phyloP scores from a whole-genome alignment of 2,888 invertebrate genomes.

The Acanthosoma haemorrhoidale region DNA sequence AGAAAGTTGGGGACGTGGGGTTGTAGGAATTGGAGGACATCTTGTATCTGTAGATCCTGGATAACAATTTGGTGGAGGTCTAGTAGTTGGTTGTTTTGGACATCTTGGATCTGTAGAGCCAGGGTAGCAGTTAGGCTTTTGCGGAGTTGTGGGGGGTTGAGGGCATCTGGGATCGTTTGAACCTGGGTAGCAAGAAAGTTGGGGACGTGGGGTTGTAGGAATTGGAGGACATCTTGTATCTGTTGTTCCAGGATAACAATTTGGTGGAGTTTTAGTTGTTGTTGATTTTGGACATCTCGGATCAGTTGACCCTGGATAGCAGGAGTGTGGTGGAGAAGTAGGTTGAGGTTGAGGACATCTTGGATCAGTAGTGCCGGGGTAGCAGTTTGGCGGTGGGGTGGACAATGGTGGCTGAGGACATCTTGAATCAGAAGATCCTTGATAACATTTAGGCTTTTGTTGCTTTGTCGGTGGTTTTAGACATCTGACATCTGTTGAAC shows the following conservation, averaged over 20 bases:
- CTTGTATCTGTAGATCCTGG: conserved; percentile 43
- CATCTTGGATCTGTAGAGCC: conserved; percentile 46
- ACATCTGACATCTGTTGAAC: too few relatives aligned
- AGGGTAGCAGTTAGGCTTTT: conserved; percentile 45
- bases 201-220: conserved; percentile 32
- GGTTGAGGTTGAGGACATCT: conserved; percentile 38
- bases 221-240: conserved; percentile 42
- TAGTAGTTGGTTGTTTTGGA: conserved; percentile 43
- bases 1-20: not conserved
- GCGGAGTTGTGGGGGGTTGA: conserved; percentile 32
- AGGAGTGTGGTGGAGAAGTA: conserved; percentile 33
- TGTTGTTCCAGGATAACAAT: conserved; percentile 43
- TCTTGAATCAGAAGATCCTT: conserved; percentile 43
- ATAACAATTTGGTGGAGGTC: conserved; percentile 44
- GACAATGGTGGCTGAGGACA: conserved; percentile 13
- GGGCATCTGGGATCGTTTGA: conserved; percentile 42
- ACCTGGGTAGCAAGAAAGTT: conserved; percentile 36
- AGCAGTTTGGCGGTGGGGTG: not conserved
- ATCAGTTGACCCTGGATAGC: conserved; percentile 43
- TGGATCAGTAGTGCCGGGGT: not conserved
- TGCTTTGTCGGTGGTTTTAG: too few relatives aligned
- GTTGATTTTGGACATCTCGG: conserved; percentile 38
- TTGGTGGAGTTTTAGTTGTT: conserved; percentile 23
- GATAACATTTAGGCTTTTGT: conserved; percentile 38
- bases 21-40: conserved; percentile 11